Evolutionary conservation across 2,797 vertebrate genomes (phyloP).

Genomic region (Aldrovandia affinis): DNA sequence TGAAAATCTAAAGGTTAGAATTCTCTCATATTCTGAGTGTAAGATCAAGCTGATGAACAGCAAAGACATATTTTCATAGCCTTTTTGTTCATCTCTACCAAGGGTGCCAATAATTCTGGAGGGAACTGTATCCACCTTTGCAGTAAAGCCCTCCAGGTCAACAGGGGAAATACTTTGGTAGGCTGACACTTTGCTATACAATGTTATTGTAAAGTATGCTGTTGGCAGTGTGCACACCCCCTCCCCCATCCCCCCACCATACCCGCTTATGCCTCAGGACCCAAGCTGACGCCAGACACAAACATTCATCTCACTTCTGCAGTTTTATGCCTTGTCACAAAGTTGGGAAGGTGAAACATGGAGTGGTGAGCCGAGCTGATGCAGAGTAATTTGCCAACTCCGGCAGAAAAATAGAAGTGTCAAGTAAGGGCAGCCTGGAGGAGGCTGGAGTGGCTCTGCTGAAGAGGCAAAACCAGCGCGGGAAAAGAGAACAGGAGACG

Average conservation of each 20-base stretch:
- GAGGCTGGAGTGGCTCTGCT: neutral
- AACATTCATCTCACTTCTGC: slow-evolving; percentile 47
- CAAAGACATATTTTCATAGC: too few relatives aligned
- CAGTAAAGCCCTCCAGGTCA: slow-evolving; percentile 42
- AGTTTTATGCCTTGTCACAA: slow-evolving; percentile 33
- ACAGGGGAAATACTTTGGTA: neutral
- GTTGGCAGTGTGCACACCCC: neutral
- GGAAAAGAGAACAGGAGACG: neutral
- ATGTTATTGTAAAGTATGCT: slow-evolving; percentile 12
- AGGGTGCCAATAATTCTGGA: too few relatives aligned
- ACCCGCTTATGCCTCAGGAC: slow-evolving; percentile 20
- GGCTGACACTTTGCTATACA: neutral
- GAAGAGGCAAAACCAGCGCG: slow-evolving; percentile 27
- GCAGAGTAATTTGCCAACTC: slow-evolving; percentile 47
- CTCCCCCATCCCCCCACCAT: slow-evolving; percentile 6
- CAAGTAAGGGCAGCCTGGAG: neutral
- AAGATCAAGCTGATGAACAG: too few relatives aligned
- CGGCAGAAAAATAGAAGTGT: slow-evolving; percentile 34
- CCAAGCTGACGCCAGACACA: slow-evolving; percentile 41
- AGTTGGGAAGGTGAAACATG: slow-evolving; percentile 45
- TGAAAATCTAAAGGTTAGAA: too few relatives aligned
- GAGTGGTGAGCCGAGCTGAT: slow-evolving; percentile 19
- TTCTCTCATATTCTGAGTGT: too few relatives aligned
- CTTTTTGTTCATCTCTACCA: too few relatives aligned
- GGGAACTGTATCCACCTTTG: too few relatives aligned